Base-by-base conservation (phyloP, 2,113 vertebrate species). In the Micronycteris hirsuta region DNA sequence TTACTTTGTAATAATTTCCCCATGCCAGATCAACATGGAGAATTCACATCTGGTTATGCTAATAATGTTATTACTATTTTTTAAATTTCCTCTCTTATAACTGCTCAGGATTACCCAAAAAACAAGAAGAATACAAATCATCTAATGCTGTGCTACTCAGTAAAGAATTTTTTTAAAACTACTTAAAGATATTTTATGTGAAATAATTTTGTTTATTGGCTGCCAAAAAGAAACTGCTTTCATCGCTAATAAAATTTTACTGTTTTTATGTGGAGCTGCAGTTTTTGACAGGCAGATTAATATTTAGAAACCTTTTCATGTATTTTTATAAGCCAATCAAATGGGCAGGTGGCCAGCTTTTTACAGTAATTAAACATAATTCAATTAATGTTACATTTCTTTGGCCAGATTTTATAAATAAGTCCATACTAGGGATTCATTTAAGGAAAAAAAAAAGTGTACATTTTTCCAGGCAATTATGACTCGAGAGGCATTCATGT, bases 311-410 rank as follows among this genome's bases (percentile, higher is more conserved):
- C 15, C 24, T 68, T 67, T 95, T 0, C 22, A 63, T 63, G 1
- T 93, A 71, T 45, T 77, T 83, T 95, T 96, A 70, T 41, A 96
- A 98, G 61, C 74, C 33, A 87, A 47, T 94, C 61, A 89, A 89
- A 47, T 0, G 58, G 67, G 19, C 52, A n/a, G 86, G 74, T 91
- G 74, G 84, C 41, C 93, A 80, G 68, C 13, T 87, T 70, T 19
- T 95, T 24, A 97, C 95, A 96, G 97, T 61, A 90, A 80, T 97
- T 90, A 97, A 97, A 13, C 1, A 96, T 41, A 97, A 97, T 96
- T 93, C 81, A 93, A 96, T 92, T 91, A 95, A 91, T 47, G 82
- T 91, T 95, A 96, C 91, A 76, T 73, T 98, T 86, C 36, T 96
- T 97, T 93, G 85, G 92, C 43, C 94, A 31, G 33, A 58, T 96